Evolutionary conservation across 2,113 vertebrate genomes (phyloP).

Genomic region (Bothrops jararaca): DNA sequence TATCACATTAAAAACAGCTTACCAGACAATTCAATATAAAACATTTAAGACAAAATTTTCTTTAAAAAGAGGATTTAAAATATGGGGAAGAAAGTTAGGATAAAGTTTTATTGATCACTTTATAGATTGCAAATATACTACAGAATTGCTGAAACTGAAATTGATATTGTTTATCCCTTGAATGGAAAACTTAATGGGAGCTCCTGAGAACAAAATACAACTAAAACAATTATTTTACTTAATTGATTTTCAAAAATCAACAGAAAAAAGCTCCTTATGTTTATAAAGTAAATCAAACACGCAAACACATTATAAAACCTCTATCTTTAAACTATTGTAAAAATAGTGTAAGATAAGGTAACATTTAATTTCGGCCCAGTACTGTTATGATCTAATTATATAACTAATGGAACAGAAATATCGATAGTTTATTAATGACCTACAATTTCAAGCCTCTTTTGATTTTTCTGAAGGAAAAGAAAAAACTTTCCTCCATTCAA

Average conservation of each 20-base stretch:
- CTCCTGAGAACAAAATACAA: background rate
- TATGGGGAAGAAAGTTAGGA: background rate
- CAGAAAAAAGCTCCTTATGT: background rate
- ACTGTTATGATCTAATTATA: background rate
- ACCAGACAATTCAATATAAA: background rate
- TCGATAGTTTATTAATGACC: background rate
- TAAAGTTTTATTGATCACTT: background rate
- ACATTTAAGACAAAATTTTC: background rate
- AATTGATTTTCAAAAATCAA: background rate
- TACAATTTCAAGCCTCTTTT: background rate
- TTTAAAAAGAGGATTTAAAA: background rate
- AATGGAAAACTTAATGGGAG: background rate
- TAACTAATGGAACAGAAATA: background rate
- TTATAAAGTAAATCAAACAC: background rate
- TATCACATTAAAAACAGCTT: background rate
- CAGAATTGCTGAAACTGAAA: background rate
- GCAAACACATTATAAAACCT: background rate
- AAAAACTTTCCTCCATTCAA: background rate
- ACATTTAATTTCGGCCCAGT: background rate
- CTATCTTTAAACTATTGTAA: background rate
- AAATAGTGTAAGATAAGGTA: background rate
- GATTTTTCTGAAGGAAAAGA: background rate
- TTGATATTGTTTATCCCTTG: too few relatives aligned
- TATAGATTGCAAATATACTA: background rate
- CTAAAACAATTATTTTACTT: background rate